These are phyloP conservation scores for Pagetopsis macropterus DNA, from an alignment of 2,797 vertebrate genomes.

Conservation along the genomic window DNA sequence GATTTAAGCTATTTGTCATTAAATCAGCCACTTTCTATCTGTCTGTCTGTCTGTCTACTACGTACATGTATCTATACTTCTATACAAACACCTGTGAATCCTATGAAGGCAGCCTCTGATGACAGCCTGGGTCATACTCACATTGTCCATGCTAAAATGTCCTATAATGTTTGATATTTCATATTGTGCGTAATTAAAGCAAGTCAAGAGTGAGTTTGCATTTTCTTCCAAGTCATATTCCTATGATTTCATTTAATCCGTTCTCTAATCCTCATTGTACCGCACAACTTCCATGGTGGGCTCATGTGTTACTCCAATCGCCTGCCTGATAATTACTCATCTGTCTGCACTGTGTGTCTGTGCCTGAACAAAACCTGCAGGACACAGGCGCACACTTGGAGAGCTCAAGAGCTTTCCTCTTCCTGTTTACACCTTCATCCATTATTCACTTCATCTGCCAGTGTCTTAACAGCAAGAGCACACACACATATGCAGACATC, in stretches of 20 bases:
- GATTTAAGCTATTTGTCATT: slow-evolving; percentile 13
- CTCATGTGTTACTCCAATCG: slow-evolving; percentile 53
- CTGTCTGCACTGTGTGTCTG: slow-evolving; percentile 64
- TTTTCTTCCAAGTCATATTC: background rate
- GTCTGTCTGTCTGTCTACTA: too few relatives aligned
- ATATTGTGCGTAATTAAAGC: background rate
- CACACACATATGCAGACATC: slow-evolving; percentile 30
- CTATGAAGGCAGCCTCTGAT: background rate
- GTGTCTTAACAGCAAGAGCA: slow-evolving; percentile 56
- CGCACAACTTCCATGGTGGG: slow-evolving; percentile 22
- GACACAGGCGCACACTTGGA: slow-evolving; percentile 44
- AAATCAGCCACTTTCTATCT: background rate
- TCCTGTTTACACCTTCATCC: slow-evolving; percentile 81
- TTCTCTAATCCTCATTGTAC: slow-evolving; percentile 40
- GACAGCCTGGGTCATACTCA: background rate
- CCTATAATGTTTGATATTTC: background rate
- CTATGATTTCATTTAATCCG: slow-evolving; percentile 19
- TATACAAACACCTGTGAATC: background rate
- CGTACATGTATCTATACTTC: background rate
- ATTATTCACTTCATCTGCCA: slow-evolving; percentile 79
- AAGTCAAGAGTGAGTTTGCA: background rate
- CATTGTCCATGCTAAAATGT: background rate
- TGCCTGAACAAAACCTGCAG: slow-evolving; percentile 65
- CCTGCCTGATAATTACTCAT: slow-evolving; percentile 77
- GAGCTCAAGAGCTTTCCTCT: slow-evolving; percentile 71